Evolutionary conservation across 2,888 invertebrate species (phyloP).

Genomic region (Prosopocoilus inquinatus): DNA sequence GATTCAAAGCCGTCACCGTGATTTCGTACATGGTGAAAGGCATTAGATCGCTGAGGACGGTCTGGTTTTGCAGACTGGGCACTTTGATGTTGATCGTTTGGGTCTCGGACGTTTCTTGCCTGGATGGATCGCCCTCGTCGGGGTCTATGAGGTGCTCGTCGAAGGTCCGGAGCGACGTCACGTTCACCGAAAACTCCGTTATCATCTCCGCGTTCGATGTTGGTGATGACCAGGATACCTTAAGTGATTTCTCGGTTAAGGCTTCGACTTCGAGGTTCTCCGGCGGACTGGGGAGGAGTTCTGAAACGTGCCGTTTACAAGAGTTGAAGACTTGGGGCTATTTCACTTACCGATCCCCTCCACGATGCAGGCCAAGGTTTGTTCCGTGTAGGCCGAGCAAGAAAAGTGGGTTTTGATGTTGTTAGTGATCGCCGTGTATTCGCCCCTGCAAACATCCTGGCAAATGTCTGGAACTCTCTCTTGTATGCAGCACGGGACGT

Average conservation of each 20-base stretch:
- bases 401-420: slow-evolving; percentile 82
- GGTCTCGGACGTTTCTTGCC: slow-evolving; percentile 24
- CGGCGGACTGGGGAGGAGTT: slow-evolving; percentile 74
- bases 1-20: slow-evolving; percentile 69
- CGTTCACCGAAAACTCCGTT: slow-evolving; percentile 67
- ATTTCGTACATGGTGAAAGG: slow-evolving; percentile 85
- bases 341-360: slow-evolving; percentile 66
- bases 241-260: slow-evolving; percentile 68
- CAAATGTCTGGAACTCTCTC: slow-evolving; percentile 82
- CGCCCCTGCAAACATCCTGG: slow-evolving; percentile 81
- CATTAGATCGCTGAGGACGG: slow-evolving; percentile 62
- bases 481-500: slow-evolving; percentile 80
- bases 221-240: slow-evolving; percentile 70
- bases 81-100: slow-evolving; percentile 57
- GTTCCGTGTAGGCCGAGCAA: slow-evolving; percentile 78
- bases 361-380: slow-evolving; percentile 78
- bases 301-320: slow-evolving; percentile 47
- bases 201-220: slow-evolving; percentile 63
- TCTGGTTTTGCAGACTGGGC: slow-evolving; percentile 57
- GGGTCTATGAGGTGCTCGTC: slow-evolving; percentile 59
- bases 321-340: neutral
- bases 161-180: slow-evolving; percentile 68
- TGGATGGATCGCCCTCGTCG: slow-evolving; percentile 46
- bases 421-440: slow-evolving; percentile 81
- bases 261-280: slow-evolving; percentile 71